Percentiles rank a stretch among this genome's conserved stretches.
Conservation (phyloP, 2,888 invertebrate genomes). For the Melangyna quadrimaculata region DNA sequence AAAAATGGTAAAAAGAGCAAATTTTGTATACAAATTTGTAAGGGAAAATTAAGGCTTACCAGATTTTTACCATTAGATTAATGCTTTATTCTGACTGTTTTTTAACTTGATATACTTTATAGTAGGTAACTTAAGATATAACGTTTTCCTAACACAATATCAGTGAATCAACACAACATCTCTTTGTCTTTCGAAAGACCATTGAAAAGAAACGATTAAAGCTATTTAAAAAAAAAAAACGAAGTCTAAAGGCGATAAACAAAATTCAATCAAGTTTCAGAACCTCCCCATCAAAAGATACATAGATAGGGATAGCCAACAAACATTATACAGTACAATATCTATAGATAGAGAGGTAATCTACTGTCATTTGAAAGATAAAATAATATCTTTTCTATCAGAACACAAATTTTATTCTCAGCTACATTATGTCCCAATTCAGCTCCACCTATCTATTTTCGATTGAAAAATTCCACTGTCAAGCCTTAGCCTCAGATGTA, state of each 20-base stretch:
- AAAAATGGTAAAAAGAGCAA: no score
- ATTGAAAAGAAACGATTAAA: background rate
- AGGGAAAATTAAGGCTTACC: no score
- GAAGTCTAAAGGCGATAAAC: background rate
- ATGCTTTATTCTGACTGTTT: no score
- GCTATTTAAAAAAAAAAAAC: background rate
- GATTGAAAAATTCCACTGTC: conserved; percentile 51
- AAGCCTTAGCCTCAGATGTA: conserved; percentile 13
- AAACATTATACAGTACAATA: background rate
- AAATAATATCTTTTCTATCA: conserved; percentile 32
- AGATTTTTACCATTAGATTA: no score
- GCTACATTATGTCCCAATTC: conserved; percentile 33
- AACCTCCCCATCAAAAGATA: conserved; percentile 1
- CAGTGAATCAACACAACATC: no score
- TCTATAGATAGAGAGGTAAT: background rate
- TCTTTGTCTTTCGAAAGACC: background rate
- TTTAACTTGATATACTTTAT: no score
- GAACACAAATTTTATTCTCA: conserved; percentile 44
- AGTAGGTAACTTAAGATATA: no score
- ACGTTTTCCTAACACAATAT: no score
- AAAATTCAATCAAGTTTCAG: conserved; percentile 51
- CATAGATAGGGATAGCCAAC: no score
- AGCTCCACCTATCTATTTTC: conserved; percentile 33
- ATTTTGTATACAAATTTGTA: no score
- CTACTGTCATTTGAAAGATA: conserved; percentile 38